These are phyloP conservation scores for Euglossa dilemma DNA, from an alignment of 1,140 invertebrate species.

Conservation along the genomic window DNA sequence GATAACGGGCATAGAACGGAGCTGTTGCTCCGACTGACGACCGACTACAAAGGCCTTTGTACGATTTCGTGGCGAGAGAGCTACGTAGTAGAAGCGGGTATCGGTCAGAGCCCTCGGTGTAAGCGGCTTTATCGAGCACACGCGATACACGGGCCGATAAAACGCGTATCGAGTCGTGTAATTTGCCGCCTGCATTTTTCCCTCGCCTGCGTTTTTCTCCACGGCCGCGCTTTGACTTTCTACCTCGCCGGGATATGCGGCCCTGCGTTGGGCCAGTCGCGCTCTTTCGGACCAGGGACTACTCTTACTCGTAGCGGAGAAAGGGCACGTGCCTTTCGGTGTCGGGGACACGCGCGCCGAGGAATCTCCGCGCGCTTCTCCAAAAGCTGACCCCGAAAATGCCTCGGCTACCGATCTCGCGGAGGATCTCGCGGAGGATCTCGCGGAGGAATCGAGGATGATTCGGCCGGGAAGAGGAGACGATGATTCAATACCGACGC, in stretches of 20 bases:
- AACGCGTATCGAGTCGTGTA: slow-evolving; percentile 52
- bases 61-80: slow-evolving; percentile 60
- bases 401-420: no score
- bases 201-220: neutral
- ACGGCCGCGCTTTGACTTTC: neutral
- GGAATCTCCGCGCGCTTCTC: neutral
- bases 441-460: no score
- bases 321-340: slow-evolving; percentile 7
- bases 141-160: slow-evolving; percentile 65
- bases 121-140: slow-evolving; percentile 62
- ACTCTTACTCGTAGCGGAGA: neutral
- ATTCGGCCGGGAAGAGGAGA: neutral
- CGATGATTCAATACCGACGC: neutral
- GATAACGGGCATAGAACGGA: slow-evolving; percentile 25
- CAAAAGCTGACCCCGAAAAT: neutral
- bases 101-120: slow-evolving; percentile 69
- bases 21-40: slow-evolving; percentile 17
- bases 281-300: neutral
- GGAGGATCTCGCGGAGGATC: no score
- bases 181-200: slow-evolving; percentile 50
- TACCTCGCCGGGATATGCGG: neutral
- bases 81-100: slow-evolving; percentile 49
- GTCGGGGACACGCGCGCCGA: neutral
- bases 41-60: slow-evolving; percentile 49
- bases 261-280: neutral